phyloP scores from a whole-genome alignment of 2,888 invertebrate genomes.

The Campopleginae sp. region DNA sequence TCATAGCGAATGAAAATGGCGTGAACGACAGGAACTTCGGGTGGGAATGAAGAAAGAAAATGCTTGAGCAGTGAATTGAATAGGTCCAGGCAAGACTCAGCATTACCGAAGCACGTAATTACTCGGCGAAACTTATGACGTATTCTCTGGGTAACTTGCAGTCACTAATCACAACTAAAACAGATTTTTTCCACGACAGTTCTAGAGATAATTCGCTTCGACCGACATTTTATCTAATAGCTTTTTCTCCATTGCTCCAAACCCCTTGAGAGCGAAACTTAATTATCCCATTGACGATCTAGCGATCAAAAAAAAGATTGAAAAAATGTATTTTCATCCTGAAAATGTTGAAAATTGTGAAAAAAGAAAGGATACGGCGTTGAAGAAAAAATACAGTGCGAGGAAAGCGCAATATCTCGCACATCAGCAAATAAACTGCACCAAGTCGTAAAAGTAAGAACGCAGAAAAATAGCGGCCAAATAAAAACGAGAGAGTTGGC shows the following conservation, averaged over 20 bases:
- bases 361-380: neutral
- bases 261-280: neutral
- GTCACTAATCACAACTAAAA: slow-evolving; percentile 32
- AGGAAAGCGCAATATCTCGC: neutral
- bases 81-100: slow-evolving; percentile 30
- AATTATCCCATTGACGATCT: neutral
- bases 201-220: slow-evolving; percentile 30
- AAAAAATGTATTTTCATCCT: neutral
- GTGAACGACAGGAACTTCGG: neutral
- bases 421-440: neutral
- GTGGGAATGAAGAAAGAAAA: neutral
- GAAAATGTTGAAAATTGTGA: neutral
- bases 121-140: slow-evolving; percentile 46
- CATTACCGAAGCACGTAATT: slow-evolving; percentile 52
- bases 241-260: neutral
- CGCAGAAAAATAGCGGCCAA: slow-evolving; percentile 16
- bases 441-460: slow-evolving; percentile 39
- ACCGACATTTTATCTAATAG: slow-evolving; percentile 24
- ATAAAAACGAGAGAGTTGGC: slow-evolving; percentile 40
- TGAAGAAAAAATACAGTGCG: neutral
- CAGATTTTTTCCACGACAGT: slow-evolving; percentile 29
- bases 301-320: neutral
- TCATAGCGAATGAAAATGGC: neutral
- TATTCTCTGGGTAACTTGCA: slow-evolving; percentile 21
- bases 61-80: slow-evolving; percentile 42